phyloP scores from a whole-genome alignment of 2,113 vertebrate genomes.

The Urocolius indicus region DNA sequence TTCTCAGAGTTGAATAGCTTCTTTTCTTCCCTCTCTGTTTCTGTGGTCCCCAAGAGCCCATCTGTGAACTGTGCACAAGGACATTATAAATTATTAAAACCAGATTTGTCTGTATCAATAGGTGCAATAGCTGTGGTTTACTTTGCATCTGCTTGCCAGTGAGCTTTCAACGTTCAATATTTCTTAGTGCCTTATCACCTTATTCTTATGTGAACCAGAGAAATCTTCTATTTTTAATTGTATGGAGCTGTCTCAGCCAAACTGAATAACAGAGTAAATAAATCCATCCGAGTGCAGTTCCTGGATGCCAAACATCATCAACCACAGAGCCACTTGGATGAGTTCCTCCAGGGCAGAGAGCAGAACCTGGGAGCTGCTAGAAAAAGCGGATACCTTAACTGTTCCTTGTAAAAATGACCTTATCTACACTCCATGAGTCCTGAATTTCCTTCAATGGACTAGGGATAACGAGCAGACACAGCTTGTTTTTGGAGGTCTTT shows the following conservation, averaged over 20 bases:
- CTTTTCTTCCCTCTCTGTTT: neutral
- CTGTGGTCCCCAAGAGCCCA: neutral
- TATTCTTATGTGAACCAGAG: neutral
- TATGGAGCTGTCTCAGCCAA: neutral
- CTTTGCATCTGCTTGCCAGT: slow-evolving; percentile 25
- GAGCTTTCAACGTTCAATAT: slow-evolving; percentile 40
- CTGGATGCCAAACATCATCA: neutral
- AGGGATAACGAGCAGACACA: neutral
- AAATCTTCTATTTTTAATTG: slow-evolving; percentile 2
- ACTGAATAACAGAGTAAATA: neutral
- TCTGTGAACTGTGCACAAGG: neutral
- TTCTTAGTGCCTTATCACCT: neutral
- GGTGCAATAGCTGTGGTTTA: slow-evolving; percentile 42
- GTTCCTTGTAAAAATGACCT: neutral
- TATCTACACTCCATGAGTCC: neutral
- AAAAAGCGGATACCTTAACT: neutral
- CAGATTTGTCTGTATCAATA: neutral
- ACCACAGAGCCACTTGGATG: neutral
- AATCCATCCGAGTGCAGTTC: neutral
- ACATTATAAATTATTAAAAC: slow-evolving; percentile 25
- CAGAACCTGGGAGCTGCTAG: neutral
- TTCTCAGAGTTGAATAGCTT: neutral
- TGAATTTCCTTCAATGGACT: neutral
- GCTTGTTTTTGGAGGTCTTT: neutral
- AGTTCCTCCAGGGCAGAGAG: neutral